Evolutionary conservation across 1,140 invertebrate genomes (phyloP), one percentile per base, ranked within the genome.

Genomic region (Rhizoglyphus robini): DNA sequence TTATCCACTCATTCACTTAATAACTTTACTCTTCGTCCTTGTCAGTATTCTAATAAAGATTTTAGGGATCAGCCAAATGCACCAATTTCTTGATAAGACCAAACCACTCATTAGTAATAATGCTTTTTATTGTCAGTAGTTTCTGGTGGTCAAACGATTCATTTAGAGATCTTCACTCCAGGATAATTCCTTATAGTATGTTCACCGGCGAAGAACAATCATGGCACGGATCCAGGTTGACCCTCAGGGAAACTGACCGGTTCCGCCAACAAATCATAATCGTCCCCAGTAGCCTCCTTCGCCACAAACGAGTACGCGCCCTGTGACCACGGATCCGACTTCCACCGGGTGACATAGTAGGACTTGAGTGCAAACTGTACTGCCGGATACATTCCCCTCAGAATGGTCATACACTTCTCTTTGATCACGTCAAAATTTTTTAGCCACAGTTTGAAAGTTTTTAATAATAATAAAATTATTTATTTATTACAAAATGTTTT

Each of bases 141-240:
- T n/a, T n/a, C n/a, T n/a, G n/a, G n/a, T n/a, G n/a, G n/a, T n/a
- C n/a, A n/a, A n/a, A n/a, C n/a, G n/a, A n/a, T n/a, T n/a, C n/a
- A n/a, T n/a, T n/a, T n/a, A n/a, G n/a, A n/a, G n/a, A n/a, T n/a
- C n/a, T n/a, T n/a, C n/a, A n/a, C n/a, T n/a, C n/a, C n/a, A n/a
- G n/a, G n/a, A n/a, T n/a, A 98, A 78, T 97, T 96, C 11, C 94
- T 82, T 75, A 96, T 96, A 5, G 96, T 99, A 75, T 99, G 95
- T 75, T 98, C 96, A 8, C 96, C 95, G 67, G 90, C 88, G 78
- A 97, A 84, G 77, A 94, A 96, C 0, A 96, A 78, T 65, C 89
- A 79, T n/a, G 86, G 84, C 67, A 76, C 63, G 15, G 27, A 15
- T 29, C 30, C 63, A 62, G 23, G 69, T 29, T 29, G 31, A 3